Evolutionary conservation across 2,797 vertebrate genomes (phyloP), one percentile per base, ranked within the genome.

Genomic region (Acanthurus leucopareius): DNA sequence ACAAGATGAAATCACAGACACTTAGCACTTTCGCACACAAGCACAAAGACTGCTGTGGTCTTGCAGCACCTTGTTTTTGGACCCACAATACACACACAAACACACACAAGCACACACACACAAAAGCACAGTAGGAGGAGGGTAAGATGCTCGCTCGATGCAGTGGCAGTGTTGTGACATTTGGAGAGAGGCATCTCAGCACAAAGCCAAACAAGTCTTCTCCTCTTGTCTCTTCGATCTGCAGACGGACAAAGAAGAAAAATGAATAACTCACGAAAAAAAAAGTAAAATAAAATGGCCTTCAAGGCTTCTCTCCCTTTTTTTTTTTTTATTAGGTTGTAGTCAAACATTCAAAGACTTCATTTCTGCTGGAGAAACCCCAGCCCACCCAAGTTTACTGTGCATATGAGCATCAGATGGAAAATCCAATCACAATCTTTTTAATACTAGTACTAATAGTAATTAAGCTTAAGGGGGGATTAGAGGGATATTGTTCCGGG

Each of bases 111-210:
- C n/a, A 25, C 4, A 65, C 35, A 48, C 17, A 25, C 62, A 84
- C 76, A 88, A 73, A 84, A 84, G 48, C 79, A 54, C 88, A 69
- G 88, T 7, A 35, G 77, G 75, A 40, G 64, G 22, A 2, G 4
- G n/a, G 32, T 54, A 51, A 72, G 73, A 68, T 19, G 35, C 48
- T 61, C 6, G 52, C 63, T 88, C 58, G 2, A 75, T 84, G 82
- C 6, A 1, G 45, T 10, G 38, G 35, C 48, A 2, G 53, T 51
- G 63, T 61, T 52, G 73, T 90, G 85, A 86, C 85, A 90, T 91
- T 90, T 89, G 32, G 61, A 85, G 69, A 72, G 62, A 56, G 51
- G 35, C 45, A 13, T 82, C 75, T 82, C 62, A n/a, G 66, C 76
- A 69, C 59, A 70, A 68, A 78, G 78, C 44, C 68, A 60, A 82